These are phyloP conservation scores for Ormyrus labotus DNA, from an alignment of 2,888 invertebrate genomes.

Conservation along the genomic window DNA sequence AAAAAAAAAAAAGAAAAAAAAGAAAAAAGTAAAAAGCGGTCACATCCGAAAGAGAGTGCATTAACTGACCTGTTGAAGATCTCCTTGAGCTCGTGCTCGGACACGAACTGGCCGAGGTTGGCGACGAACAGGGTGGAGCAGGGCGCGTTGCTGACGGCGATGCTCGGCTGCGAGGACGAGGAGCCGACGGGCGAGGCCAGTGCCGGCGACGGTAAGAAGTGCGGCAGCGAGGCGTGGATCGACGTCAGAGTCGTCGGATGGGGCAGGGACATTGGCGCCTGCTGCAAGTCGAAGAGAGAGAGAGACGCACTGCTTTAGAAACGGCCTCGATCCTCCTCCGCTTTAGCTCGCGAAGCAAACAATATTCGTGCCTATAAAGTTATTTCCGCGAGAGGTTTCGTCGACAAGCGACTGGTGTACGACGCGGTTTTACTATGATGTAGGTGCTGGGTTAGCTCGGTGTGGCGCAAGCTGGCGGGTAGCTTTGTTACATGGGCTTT, in stretches of 20 bases:
- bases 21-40: too few relatives aligned
- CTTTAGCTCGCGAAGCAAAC: too few relatives aligned
- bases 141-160: slow-evolving; percentile 86
- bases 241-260: slow-evolving; percentile 83
- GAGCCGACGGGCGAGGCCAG: slow-evolving; percentile 93
- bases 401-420: too few relatives aligned
- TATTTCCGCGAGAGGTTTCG: too few relatives aligned
- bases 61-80: slow-evolving; percentile 93
- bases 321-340: too few relatives aligned
- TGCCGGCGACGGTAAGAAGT: slow-evolving; percentile 94
- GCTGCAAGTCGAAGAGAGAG: slow-evolving; percentile 59
- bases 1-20: too few relatives aligned
- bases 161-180: slow-evolving; percentile 82
- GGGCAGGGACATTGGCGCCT: slow-evolving; percentile 80
- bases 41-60: too few relatives aligned
- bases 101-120: slow-evolving; percentile 97
- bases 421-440: too few relatives aligned
- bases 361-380: too few relatives aligned
- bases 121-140: slow-evolving; percentile 99
- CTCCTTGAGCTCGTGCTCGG: slow-evolving; percentile 98
- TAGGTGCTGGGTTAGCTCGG: too few relatives aligned
- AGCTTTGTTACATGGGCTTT: too few relatives aligned
- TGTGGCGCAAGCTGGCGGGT: too few relatives aligned
- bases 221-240: slow-evolving; percentile 86
- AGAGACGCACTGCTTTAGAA: not conserved